Evolutionary conservation across 2,888 invertebrate genomes (phyloP).

Genomic region (Oxyscelio sp.): DNA sequence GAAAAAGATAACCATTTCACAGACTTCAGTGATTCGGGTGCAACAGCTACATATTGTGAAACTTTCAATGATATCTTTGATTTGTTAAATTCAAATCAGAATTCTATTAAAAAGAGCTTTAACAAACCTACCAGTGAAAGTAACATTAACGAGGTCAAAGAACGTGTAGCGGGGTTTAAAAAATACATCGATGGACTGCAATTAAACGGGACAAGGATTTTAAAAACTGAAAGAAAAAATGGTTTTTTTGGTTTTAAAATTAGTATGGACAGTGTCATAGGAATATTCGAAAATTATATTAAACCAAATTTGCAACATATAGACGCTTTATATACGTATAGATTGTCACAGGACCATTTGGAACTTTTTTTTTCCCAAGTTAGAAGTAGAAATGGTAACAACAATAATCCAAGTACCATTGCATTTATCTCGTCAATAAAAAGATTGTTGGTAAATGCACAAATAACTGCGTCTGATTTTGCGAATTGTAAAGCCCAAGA

Average conservation of each 20-base stretch:
- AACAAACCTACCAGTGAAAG: constrained; percentile 29
- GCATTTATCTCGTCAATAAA: constrained; percentile 9
- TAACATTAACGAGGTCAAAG: constrained; percentile 37
- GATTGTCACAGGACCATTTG: constrained; percentile 65
- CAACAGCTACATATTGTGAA: constrained; percentile 62
- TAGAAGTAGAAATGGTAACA: constrained; percentile 11
- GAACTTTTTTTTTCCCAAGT: constrained; percentile 4
- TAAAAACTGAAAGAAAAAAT: constrained; percentile 39
- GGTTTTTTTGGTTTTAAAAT: constrained; percentile 60
- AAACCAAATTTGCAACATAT: constrained; percentile 13
- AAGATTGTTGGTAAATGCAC: constrained; percentile 14
- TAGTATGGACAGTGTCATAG: constrained; percentile 32
- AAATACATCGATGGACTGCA: constrained; percentile 33
- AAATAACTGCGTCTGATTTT: not conserved
- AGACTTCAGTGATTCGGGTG: constrained; percentile 1
- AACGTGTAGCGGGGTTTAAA: constrained; percentile 20
- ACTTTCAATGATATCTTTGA: constrained; percentile 77
- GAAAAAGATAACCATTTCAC: constrained; percentile 10
- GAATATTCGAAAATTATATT: constrained; percentile 25
- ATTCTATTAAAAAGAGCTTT: constrained; percentile 36
- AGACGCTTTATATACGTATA: constrained; percentile 57
- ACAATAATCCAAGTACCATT: constrained; percentile 5
- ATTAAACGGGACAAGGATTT: not conserved
- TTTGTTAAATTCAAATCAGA: constrained; percentile 70
- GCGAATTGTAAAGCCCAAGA: constrained; percentile 1